phyloP scores from a whole-genome alignment of 2,113 vertebrate genomes.

The Muntiacus reevesi region DNA sequence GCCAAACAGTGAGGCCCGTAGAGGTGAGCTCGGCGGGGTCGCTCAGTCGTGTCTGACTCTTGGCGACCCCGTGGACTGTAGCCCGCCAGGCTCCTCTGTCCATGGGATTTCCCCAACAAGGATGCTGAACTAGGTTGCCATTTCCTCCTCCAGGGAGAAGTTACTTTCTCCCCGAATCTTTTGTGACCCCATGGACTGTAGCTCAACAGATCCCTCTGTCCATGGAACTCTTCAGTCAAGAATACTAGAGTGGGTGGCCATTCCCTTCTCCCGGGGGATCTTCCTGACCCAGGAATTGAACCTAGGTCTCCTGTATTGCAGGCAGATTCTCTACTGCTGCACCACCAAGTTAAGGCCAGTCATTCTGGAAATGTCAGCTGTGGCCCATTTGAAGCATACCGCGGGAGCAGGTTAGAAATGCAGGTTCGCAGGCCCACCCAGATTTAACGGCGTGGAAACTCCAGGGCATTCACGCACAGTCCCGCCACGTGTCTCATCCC shows the following conservation, averaged over 20 bases:
- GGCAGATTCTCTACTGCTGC: background rate
- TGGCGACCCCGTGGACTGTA: rapidly evolving
- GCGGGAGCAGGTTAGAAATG: background rate
- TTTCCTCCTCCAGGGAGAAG: background rate
- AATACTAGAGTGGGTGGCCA: background rate
- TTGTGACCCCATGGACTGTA: background rate
- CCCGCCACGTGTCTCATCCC: rapidly evolving
- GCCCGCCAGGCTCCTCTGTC: background rate
- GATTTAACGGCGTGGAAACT: rapidly evolving
- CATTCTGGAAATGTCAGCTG: background rate
- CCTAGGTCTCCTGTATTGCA: background rate
- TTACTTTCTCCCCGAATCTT: background rate
- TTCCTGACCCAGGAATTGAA: background rate
- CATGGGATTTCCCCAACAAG: background rate
- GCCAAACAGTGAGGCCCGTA: rapidly evolving
- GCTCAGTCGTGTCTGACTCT: background rate
- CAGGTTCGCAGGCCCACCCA: background rate
- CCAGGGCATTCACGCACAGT: rapidly evolving
- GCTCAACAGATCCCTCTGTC: background rate
- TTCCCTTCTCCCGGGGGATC: background rate
- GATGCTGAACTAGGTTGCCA: background rate
- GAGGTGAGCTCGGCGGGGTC: background rate
- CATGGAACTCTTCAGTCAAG: background rate
- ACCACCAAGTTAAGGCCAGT: rapidly evolving
- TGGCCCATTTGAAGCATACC: background rate